Evolutionary conservation across 2,888 invertebrate genomes (phyloP).

Genomic region (Leptinotarsa tumamoca): DNA sequence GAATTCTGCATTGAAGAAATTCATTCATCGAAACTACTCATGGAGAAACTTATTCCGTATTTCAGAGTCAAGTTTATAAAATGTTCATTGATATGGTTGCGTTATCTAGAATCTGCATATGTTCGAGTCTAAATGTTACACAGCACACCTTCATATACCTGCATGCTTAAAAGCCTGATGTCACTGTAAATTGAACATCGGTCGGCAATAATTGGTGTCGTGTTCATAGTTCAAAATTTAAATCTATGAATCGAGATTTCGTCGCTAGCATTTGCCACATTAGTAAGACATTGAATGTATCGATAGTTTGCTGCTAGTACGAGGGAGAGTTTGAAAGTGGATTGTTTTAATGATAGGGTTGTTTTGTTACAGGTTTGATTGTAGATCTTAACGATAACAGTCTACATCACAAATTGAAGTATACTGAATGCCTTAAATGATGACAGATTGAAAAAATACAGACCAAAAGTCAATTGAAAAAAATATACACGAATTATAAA

Average conservation of each 20-base stretch:
- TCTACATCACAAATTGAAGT: too few species aligned
- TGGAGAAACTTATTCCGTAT: conserved; percentile 10
- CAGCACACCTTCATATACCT: conserved; percentile 17
- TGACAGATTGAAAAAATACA: too few species aligned
- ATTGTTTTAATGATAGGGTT: too few species aligned
- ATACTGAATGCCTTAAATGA: too few species aligned
- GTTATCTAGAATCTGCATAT: conserved; percentile 16
- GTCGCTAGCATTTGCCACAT: conserved; percentile 27
- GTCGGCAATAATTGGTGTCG: conserved; percentile 20
- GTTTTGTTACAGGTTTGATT: too few species aligned
- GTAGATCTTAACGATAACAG: too few species aligned
- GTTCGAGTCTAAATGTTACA: conserved; percentile 5
- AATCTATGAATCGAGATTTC: conserved; percentile 21
- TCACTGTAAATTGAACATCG: conserved; percentile 11
- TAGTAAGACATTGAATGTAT: conserved; percentile 20
- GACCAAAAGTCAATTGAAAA: too few species aligned
- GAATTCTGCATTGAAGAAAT: background rate
- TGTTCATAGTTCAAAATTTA: conserved; percentile 10
- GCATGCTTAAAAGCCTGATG: conserved; percentile 13
- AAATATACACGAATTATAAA: too few species aligned
- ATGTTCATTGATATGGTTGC: conserved; percentile 13
- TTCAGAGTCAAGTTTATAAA: conserved; percentile 17
- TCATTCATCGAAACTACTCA: conserved; percentile 16
- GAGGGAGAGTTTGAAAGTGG: background rate
- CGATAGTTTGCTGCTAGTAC: background rate